Evolutionary conservation across 2,797 vertebrate genomes (phyloP).

Genomic region (Threskiornis aethiopicus): DNA sequence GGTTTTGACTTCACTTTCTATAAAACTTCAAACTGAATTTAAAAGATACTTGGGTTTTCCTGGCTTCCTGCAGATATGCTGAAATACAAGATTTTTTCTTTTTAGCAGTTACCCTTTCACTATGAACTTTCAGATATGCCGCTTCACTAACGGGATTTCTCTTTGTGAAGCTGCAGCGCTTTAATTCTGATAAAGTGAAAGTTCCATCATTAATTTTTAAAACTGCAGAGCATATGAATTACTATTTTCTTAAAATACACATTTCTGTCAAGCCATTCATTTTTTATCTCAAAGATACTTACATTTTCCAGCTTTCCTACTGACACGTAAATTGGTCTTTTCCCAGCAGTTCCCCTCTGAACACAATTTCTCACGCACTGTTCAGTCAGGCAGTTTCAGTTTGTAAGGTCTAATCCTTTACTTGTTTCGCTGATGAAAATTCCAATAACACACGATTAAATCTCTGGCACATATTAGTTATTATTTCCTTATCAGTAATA

Average conservation of each 20-base stretch:
- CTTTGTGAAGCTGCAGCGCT: background rate
- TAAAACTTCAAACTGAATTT: background rate
- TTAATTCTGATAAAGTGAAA: slow-evolving; percentile 2
- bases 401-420: background rate
- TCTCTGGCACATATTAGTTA: slow-evolving; percentile 5
- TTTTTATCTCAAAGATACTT: slow-evolving; percentile 16
- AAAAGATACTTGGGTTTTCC: background rate
- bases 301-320: background rate
- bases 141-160: background rate
- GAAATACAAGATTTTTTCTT: background rate
- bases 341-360: background rate
- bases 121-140: background rate
- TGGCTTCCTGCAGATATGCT: background rate
- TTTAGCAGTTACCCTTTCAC: background rate
- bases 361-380: background rate
- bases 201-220: background rate
- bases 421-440: slow-evolving; percentile 3
- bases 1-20: background rate
- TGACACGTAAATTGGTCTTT: background rate
- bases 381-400: slow-evolving; percentile 7
- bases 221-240: background rate
- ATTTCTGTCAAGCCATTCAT: slow-evolving; percentile 18
- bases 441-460: background rate
- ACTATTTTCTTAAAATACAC: background rate
- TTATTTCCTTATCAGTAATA: slow-evolving; percentile 29